Percentiles rank a stretch among this genome's conserved stretches.
Conservation (phyloP, 2,797 vertebrate species). For the Leontopithecus rosalia region DNA sequence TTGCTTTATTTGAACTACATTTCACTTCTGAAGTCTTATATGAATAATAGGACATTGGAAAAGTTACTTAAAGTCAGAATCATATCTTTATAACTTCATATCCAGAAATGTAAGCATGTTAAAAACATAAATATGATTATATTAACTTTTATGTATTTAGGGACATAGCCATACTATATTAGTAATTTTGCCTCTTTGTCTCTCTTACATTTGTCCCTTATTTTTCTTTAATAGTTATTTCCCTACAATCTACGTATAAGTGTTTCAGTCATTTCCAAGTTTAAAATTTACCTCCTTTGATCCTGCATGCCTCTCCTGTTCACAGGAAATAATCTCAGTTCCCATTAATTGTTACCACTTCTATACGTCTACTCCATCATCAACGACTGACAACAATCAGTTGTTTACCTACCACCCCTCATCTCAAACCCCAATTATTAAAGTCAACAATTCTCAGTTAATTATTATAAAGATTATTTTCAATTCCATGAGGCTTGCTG, state of each 20-base stretch:
- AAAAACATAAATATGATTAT: neutral
- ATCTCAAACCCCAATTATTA: neutral
- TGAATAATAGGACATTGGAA: neutral
- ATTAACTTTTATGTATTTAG: neutral
- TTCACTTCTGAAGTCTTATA: slow-evolving; percentile 10
- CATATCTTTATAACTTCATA: neutral
- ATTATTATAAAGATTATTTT: neutral
- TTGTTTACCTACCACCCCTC: neutral
- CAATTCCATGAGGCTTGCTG: neutral
- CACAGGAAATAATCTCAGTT: neutral
- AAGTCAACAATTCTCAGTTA: neutral
- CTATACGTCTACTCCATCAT: neutral
- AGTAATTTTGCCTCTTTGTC: neutral
- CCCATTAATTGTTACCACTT: neutral
- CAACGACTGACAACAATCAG: neutral
- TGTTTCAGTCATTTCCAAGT: neutral
- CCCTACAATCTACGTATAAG: neutral
- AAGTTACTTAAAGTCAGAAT: neutral
- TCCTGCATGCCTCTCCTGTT: neutral
- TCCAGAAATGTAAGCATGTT: neutral
- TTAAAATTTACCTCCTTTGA: neutral
- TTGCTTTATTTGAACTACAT: slow-evolving; percentile 35
- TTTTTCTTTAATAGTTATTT: neutral
- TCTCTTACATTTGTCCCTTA: neutral
- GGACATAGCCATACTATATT: neutral